Base-by-base conservation (phyloP, 2,888 invertebrate species). In the Hyppa rectilinea region DNA sequence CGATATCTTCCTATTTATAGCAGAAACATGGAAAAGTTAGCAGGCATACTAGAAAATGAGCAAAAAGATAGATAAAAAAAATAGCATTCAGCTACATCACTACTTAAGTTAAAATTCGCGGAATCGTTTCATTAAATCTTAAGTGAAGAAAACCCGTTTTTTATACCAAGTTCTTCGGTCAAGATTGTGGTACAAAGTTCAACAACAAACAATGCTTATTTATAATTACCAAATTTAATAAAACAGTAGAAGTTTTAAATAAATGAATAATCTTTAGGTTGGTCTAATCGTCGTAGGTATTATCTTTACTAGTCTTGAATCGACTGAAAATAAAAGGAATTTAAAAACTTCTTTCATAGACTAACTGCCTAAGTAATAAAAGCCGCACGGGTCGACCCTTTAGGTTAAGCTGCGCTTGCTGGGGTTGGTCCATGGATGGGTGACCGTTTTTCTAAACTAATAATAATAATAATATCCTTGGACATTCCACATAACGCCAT, bases 161-260 rank as follows among this genome's bases (percentile, higher is more conserved):
- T 56, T 66, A 26, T 58, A 75, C 2, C 45, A 45, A 38, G 49
- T 60, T 12, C 49, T n/a, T n/a, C 2, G 20, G 20, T 61, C 60
- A 67, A 52, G 26, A 40, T 75, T 47, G 12, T n/a, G 0, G n/a
- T 58, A 7, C 45, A 49, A 60, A 77, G 47, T 14, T 53, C 47
- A 47, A 45, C 12, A 23, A 0, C 2, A 7, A 23, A 0, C 2
- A 7, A 38, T 45, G 45, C 12, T 45, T 10, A 38, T 26, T 53
- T 53, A 74, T 29, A 17, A 1, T 12, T 3, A 31, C 4, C 10
- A 45, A 61, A 14, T 36, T 38, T 9, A n/a, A n/a, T n/a, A n/a
- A n/a, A 31, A 12, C 20, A 23, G 36, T 20, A 10, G 14, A n/a
- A 38, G 4, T 23, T 47, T n/a, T 31, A 23, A 20, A 31, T 23